Evolutionary conservation across 2,113 vertebrate genomes (phyloP), one percentile per base, ranked within the genome.

Genomic region (Columbina picui): DNA sequence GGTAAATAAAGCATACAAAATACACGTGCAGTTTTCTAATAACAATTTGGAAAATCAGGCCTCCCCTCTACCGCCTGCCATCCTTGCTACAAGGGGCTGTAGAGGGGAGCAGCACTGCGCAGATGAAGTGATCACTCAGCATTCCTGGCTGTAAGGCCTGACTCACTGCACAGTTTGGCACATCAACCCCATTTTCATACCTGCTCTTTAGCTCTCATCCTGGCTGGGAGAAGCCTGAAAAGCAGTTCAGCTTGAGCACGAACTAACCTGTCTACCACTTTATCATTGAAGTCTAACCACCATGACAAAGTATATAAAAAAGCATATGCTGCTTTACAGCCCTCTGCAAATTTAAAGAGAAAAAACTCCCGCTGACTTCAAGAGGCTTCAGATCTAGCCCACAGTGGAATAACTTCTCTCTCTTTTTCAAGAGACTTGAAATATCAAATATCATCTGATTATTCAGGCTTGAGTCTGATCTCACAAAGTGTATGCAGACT

Each of bases 321-420:
- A 47, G 17, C 43, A 38, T 59, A n/a, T 19, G 43, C 65, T 87
- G 47, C n/a, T 89, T 82, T 81, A 60, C 56, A 86, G 76, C 30
- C 56, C 39, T 86, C 69, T 34, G 20, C 52, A 71, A 78, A 82
- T 71, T 67, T 82, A 65, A 95, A 74, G 71, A 91, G 55, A 77
- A 86, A 89, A 91, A 75, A 5, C 12, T 73, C 59, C 61, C 1
- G 1, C 75, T 86, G 75, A 70, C 68, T 92, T 94, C 63, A 94
- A 94, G 92, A 82, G 20, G 52, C 50, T 90, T 92, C 92, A 94
- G 50, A 94, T 94, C 52, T 67, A 90, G 52, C 19, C 68, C 69
- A 71, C 68, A 60, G 76, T 64, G 76, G 85, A 92, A 77, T 70
- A 86, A 56, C 21, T 68, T 83, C 78, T 57, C 60, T 91, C 32